Percentiles rank a stretch among this genome's conserved stretches.
phyloP scores from a whole-genome alignment of 2,888 invertebrate species.

The Cantharis lateralis region DNA sequence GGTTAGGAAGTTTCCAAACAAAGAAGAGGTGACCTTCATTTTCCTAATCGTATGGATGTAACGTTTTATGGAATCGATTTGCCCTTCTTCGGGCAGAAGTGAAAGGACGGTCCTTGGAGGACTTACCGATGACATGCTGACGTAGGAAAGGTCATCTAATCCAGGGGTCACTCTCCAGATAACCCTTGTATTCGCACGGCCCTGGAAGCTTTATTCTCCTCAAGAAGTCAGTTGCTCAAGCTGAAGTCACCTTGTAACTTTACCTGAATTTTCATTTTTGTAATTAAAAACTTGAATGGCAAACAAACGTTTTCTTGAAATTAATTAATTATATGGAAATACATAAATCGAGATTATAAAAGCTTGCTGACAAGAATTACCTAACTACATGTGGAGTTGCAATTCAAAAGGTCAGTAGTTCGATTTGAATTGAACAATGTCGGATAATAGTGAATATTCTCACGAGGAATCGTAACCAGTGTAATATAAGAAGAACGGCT shows the following conservation, averaged over 20 bases:
- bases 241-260: background rate
- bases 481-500: background rate
- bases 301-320: background rate
- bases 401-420: conserved; percentile 49
- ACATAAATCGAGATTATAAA: background rate
- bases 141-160: background rate
- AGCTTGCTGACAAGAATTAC: conserved; percentile 5
- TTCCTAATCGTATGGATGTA: background rate
- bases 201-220: background rate
- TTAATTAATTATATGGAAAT: background rate
- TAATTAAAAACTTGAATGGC: background rate
- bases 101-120: background rate
- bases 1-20: background rate
- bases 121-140: background rate
- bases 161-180: background rate
- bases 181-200: background rate
- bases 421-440: conserved; percentile 45
- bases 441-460: conserved; percentile 42
- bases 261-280: background rate
- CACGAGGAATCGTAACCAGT: conserved; percentile 34
- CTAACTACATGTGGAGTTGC: conserved; percentile 31
- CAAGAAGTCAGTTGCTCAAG: background rate
- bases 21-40: background rate
- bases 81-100: background rate
- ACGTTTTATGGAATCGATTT: background rate